Conservation (phyloP, 2,888 invertebrate species). For the Dasypogon diadema region DNA sequence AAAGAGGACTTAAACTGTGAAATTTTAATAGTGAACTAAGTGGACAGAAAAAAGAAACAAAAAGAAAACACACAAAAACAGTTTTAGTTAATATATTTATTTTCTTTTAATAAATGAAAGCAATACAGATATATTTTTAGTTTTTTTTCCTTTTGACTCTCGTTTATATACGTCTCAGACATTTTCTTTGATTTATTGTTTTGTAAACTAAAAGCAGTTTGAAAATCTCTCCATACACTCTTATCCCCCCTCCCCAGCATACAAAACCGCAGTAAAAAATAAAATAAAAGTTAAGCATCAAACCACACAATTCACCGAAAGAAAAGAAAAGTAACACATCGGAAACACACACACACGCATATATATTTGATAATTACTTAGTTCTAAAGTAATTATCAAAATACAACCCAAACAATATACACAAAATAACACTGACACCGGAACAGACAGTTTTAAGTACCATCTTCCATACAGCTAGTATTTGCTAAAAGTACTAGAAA, state of each 20-base stretch:
- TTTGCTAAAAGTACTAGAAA: conserved; percentile 59
- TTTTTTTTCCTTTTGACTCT: too few relatives aligned
- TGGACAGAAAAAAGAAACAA: not conserved
- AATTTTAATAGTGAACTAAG: too few relatives aligned
- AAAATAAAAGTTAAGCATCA: too few relatives aligned
- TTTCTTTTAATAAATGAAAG: not conserved
- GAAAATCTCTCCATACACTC: not conserved
- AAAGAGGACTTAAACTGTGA: too few relatives aligned
- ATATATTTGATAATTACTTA: conserved; percentile 49
- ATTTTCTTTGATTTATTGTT: too few relatives aligned
- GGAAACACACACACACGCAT: not conserved
- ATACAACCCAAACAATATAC: conserved; percentile 63
- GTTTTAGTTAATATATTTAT: too few relatives aligned
- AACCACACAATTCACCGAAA: conserved; percentile 5
- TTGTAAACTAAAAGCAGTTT: too few relatives aligned
- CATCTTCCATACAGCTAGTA: conserved; percentile 69
- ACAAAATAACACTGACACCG: conserved; percentile 69
- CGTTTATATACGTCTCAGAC: too few relatives aligned
- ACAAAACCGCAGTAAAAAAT: too few relatives aligned
- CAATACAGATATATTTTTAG: too few relatives aligned
- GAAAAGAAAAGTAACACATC: conserved; percentile 13
- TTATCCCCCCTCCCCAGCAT: conserved; percentile 6
- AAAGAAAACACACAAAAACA: not conserved
- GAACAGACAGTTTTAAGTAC: conserved; percentile 69
- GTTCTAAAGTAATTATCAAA: conserved; percentile 60